phyloP scores from a whole-genome alignment of 1,140 invertebrate genomes.

The Triops longicaudatus region DNA sequence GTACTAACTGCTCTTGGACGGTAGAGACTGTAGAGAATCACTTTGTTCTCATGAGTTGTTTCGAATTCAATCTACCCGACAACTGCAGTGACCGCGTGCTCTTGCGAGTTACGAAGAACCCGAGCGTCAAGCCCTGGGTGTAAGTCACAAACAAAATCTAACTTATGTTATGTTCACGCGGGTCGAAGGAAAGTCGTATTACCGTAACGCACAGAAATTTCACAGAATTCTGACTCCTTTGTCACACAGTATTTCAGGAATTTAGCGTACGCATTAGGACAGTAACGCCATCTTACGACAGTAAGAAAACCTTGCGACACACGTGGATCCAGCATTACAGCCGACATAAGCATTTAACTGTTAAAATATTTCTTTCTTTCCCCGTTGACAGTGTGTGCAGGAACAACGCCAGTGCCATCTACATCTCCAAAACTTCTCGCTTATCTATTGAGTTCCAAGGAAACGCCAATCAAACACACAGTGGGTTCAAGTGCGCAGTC shows the following conservation, averaged over 20 bases:
- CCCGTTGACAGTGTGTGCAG: not conserved
- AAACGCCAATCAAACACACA: not conserved
- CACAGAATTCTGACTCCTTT: too few relatives aligned
- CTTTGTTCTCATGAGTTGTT: not conserved
- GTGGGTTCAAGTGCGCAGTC: not conserved
- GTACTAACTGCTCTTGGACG: not conserved
- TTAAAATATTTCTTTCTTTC: not conserved
- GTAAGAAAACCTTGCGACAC: too few relatives aligned
- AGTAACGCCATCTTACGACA: too few relatives aligned
- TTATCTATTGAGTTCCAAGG: not conserved
- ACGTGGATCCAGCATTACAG: too few relatives aligned
- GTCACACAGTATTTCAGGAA: too few relatives aligned
- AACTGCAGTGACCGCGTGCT: not conserved
- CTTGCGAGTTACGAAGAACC: not conserved
- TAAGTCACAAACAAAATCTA: too few relatives aligned
- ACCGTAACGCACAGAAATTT: too few relatives aligned
- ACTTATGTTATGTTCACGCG: too few relatives aligned
- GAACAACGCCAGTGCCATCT: not conserved
- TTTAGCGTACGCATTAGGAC: too few relatives aligned
- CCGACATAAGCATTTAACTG: too few relatives aligned
- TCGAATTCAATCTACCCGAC: not conserved
- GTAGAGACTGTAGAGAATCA: not conserved
- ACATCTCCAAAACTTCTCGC: not conserved
- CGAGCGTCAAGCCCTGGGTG: not conserved
- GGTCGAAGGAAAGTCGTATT: too few relatives aligned